Conservation (phyloP, 2,797 vertebrate species). For the Gastrophryne carolinensis region DNA sequence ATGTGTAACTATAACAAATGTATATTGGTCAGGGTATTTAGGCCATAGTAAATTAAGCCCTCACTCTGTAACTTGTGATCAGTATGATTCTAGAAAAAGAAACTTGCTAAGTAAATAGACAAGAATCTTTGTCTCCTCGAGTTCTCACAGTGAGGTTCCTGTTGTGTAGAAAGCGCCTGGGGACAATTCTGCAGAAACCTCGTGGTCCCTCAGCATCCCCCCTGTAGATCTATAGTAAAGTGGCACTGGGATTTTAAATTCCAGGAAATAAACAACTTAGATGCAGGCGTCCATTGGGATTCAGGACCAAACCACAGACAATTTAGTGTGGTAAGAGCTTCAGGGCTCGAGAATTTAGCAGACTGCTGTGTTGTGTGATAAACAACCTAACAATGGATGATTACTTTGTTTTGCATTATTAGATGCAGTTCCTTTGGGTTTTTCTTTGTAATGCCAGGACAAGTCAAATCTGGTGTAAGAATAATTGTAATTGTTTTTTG, state of each 20-base stretch:
- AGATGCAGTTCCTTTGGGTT: background rate
- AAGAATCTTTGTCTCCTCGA: background rate
- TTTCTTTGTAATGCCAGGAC: background rate
- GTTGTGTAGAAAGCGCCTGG: constrained; percentile 22
- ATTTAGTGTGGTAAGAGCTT: constrained; percentile 35
- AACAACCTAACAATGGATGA: background rate
- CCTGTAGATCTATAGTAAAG: constrained; percentile 37
- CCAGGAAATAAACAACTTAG: constrained; percentile 48
- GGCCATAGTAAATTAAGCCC: background rate
- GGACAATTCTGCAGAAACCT: background rate
- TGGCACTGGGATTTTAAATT: constrained; percentile 38
- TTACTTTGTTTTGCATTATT: background rate
- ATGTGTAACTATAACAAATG: background rate
- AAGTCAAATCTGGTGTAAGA: background rate
- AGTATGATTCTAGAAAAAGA: background rate
- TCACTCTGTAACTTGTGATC: background rate
- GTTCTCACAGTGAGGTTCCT: background rate
- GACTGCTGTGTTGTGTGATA: constrained; percentile 14
- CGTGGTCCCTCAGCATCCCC: constrained; percentile 18
- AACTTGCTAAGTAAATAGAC: constrained; percentile 1
- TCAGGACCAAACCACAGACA: constrained; percentile 36
- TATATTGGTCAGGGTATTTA: background rate
- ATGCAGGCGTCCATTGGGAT: constrained; percentile 19
- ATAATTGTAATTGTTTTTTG: background rate
- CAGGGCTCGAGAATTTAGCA: constrained; percentile 14